These are phyloP conservation scores for Habroteleia sp. DNA, from an alignment of 2,888 invertebrate genomes.

Conservation along the genomic window DNA sequence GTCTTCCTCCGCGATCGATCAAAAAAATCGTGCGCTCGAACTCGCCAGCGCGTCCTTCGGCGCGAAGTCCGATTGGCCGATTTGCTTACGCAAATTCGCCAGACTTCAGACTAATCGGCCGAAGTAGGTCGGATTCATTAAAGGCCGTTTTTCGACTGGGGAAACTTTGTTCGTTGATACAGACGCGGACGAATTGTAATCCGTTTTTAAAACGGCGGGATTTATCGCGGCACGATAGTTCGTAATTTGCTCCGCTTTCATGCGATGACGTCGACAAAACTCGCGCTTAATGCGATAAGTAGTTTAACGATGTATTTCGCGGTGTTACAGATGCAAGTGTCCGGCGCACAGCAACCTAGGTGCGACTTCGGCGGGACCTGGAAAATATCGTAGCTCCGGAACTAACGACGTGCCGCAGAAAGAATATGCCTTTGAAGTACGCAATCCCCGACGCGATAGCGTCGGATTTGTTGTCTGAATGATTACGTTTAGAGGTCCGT, in stretches of 20 bases:
- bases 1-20: too few species aligned
- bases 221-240: too few species aligned
- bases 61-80: too few species aligned
- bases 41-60: too few species aligned
- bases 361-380: conserved; percentile 78
- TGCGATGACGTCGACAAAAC: conserved; percentile 15
- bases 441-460: conserved; percentile 1
- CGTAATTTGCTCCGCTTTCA: conserved; percentile 8
- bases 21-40: too few species aligned
- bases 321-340: conserved; percentile 86
- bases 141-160: too few species aligned
- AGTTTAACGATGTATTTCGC: not conserved
- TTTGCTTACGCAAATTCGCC: too few species aligned
- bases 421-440: conserved; percentile 91
- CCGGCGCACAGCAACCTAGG: conserved; percentile 88
- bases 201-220: too few species aligned
- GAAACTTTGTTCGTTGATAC: too few species aligned
- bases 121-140: too few species aligned
- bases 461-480: conserved; percentile 25
- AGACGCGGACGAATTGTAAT: too few species aligned
- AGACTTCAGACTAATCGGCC: too few species aligned
- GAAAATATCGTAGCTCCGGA: conserved; percentile 71
- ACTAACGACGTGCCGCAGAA: conserved; percentile 83
- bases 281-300: conserved; percentile 7
- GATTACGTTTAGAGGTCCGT: conserved; percentile 13